Conservation (phyloP, 2,797 vertebrate species). For the Melanotaenia pygmaea region DNA sequence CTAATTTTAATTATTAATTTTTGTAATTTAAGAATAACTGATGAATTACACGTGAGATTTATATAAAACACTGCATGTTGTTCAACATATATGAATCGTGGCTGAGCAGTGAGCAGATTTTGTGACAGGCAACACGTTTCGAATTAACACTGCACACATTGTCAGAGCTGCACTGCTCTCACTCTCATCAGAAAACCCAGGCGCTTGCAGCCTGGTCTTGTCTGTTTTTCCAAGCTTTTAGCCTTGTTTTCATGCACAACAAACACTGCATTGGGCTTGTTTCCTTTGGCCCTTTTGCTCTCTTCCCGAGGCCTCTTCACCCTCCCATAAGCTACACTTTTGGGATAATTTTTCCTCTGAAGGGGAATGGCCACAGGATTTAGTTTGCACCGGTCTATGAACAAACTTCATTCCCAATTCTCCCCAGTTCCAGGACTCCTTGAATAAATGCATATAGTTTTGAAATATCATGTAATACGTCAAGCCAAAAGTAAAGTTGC, state of each 20-base stretch:
- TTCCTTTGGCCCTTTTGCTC: constrained; percentile 79
- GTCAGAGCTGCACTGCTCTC: constrained; percentile 65
- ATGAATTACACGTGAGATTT: constrained; percentile 47
- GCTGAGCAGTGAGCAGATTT: constrained; percentile 66
- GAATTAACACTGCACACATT: constrained; percentile 63
- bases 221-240: constrained; percentile 82
- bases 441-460: constrained; percentile 69
- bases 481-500: constrained; percentile 45
- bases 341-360: constrained; percentile 76
- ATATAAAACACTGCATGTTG: constrained; percentile 47
- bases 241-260: constrained; percentile 85
- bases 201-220: constrained; percentile 68
- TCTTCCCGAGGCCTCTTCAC: constrained; percentile 71
- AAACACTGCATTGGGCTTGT: constrained; percentile 81
- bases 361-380: constrained; percentile 68
- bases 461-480: constrained; percentile 70
- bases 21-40: background rate
- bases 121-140: constrained; percentile 67
- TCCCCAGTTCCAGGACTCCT: constrained; percentile 58
- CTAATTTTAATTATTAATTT: background rate
- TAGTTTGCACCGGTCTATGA: constrained; percentile 58
- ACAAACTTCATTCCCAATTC: constrained; percentile 62
- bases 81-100: constrained; percentile 58
- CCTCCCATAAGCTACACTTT: constrained; percentile 73
- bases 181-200: constrained; percentile 70